phyloP scores from a whole-genome alignment of 37 sponge, comb jelly and placozoan genomes.

The Diacarnus erythraeanus region DNA sequence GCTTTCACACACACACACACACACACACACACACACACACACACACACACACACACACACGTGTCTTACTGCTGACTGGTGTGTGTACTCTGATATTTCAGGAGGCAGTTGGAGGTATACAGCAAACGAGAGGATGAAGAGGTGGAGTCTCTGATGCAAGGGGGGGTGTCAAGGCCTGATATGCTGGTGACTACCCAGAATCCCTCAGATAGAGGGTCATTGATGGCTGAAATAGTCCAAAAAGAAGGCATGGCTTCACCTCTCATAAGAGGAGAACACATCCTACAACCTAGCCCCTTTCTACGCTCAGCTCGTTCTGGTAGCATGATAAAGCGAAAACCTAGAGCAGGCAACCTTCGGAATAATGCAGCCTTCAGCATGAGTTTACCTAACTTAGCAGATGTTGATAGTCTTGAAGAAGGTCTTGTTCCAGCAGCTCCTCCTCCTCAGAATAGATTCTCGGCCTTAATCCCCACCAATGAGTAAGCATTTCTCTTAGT shows the following conservation, averaged over 20 bases:
- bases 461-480: not conserved
- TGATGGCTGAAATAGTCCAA: slow-evolving; percentile 33
- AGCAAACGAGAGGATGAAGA: not conserved
- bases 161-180: slow-evolving; percentile 17
- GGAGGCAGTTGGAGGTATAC: slow-evolving; percentile 22
- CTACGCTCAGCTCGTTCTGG: not conserved
- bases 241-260: slow-evolving; percentile 22
- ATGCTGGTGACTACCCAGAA: slow-evolving; percentile 11
- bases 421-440: not conserved
- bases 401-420: not conserved
- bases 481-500: no score
- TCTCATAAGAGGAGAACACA: not conserved
- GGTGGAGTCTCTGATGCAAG: not conserved
- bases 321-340: not conserved
- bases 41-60: not conserved
- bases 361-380: not conserved
- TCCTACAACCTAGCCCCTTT: slow-evolving; percentile 11
- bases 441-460: not conserved
- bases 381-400: slow-evolving; percentile 15
- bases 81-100: not conserved
- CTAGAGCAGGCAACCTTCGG: not conserved
- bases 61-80: not conserved
- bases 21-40: not conserved
- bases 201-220: not conserved
- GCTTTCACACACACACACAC: not conserved